Evolutionary conservation across 2,113 vertebrate species (phyloP), one percentile per base, ranked within the genome.

Genomic region (Corvus moneduloides): DNA sequence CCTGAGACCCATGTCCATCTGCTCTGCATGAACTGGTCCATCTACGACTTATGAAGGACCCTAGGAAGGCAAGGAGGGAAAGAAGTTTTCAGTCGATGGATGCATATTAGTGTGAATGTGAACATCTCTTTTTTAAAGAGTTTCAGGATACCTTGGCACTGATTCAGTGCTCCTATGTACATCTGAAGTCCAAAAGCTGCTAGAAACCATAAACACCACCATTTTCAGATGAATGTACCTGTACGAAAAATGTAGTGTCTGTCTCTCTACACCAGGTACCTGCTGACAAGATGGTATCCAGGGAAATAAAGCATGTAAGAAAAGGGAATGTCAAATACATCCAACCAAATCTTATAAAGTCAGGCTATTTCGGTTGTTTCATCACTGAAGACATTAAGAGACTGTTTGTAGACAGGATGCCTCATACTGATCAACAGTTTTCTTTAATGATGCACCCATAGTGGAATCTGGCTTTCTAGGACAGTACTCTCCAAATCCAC

Each of bases 1-100:
- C 67, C 49, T 13, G 7, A 66, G 0, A 73, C 9, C 28, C 3
- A 1, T 0, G 0, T 61, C 24, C 33, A 56, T 15, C 55, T n/a
- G 49, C 16, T 67, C 74, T 64, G 9, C 12, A 27, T 20, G 10
- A 92, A 43, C 48, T 39, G 35, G 73, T 58, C 11, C 4, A 73
- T 6, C 59, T 64, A 35, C 0, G 0, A 69, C 22, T 69, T 73
- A 76, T 1, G 6, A 69, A 89, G 56, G 33, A 87, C 11, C 12
- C 28, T 18, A 52, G 6, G 44, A 90, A 91, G 78, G 63, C 14
- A 27, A 68, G 84, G 41, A 35, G 12, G 27, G 35, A 82, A 26
- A 56, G n/a, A 35, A 58, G 21, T 44, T 68, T 68, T 79, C 62
- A 79, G 37, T 17, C 20, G 84, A 44, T 5, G 7, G 52, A 63